Base-by-base conservation (phyloP, 2,113 vertebrate species). In the Melanotaenia duboulayi region DNA sequence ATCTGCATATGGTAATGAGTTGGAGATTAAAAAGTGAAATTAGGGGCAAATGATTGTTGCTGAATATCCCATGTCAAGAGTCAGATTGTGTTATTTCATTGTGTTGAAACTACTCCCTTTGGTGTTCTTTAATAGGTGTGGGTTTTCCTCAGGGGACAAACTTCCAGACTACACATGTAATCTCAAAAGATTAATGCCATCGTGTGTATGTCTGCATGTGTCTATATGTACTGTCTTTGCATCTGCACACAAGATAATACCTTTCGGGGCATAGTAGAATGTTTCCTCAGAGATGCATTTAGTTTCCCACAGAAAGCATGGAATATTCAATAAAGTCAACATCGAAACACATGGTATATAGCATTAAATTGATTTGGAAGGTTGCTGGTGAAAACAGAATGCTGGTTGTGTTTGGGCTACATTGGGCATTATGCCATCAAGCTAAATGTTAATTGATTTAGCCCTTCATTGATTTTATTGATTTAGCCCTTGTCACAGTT, bases 1-100 rank as follows among this genome's bases (percentile, higher is more conserved):
- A 87, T 91, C 83, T 90, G 77, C 78, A 90, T 91, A 85, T 89
- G 73, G 68, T 84, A 90, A 92, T 88, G 65, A 61, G 24, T 44
- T 44, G 42, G 42, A 16, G 71, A 87, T 90, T 84, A 75, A 81
- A 83, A 81, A 72, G 61, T 78, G 66, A 80, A 87, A 78, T 65
- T 42, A 70, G 24, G 73, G 65, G 23, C 42, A 85, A 87, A 56
- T 60, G 49, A 28, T 59, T 55, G 49, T 63, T 74, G 69, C 56
- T 55, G 42, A 76, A 65, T 49, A 61, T 77, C 65, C n/a, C 49
- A 52, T 61, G 55, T 76, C 57, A 28, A 51, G 17, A 1, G 57
- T 49, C 40, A 40, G 49, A 74, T 64, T 85, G 52, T 69, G 68
- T 64, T 52, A 14, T 52, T 62, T 66, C 52, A 44, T 68, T 17